phyloP scores from a whole-genome alignment of 23 tunicate species.

The Halocynthia aurantium region DNA sequence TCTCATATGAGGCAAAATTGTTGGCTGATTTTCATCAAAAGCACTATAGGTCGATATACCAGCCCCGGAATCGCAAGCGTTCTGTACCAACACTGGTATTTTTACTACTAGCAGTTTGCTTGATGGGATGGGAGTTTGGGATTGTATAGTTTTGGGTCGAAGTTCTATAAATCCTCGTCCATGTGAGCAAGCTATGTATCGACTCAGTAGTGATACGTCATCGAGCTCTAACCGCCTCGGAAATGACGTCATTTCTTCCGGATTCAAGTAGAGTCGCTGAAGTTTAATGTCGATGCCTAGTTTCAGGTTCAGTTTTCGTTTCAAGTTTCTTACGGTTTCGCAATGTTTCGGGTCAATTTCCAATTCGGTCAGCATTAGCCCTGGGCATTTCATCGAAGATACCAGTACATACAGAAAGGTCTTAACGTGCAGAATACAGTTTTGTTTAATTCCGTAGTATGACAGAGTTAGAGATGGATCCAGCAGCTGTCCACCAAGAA shows the following conservation, averaged over 20 bases:
- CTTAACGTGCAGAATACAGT: constrained; percentile 29
- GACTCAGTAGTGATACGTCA: constrained; percentile 34
- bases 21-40: too few species aligned
- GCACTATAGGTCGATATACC: background rate
- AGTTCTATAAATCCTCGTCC: constrained; percentile 58
- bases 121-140: background rate
- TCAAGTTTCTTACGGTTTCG: constrained; percentile 47
- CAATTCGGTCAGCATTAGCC: constrained; percentile 68
- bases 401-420: constrained; percentile 37
- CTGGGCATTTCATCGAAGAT: constrained; percentile 62
- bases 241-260: constrained; percentile 57
- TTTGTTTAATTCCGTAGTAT: constrained; percentile 21
- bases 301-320: constrained; percentile 57
- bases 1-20: background rate
- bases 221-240: constrained; percentile 47
- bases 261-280: constrained; percentile 58
- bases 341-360: constrained; percentile 57
- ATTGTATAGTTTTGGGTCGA: background rate
- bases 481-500: constrained; percentile 52
- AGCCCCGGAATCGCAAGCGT: background rate
- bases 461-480: constrained; percentile 9
- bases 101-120: constrained; percentile 19
- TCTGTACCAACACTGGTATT: constrained; percentile 27
- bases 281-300: constrained; percentile 46
- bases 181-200: constrained; percentile 37